Evolutionary conservation across 2,888 invertebrate genomes (phyloP).

Genomic region (Siphlonurus alternatus): DNA sequence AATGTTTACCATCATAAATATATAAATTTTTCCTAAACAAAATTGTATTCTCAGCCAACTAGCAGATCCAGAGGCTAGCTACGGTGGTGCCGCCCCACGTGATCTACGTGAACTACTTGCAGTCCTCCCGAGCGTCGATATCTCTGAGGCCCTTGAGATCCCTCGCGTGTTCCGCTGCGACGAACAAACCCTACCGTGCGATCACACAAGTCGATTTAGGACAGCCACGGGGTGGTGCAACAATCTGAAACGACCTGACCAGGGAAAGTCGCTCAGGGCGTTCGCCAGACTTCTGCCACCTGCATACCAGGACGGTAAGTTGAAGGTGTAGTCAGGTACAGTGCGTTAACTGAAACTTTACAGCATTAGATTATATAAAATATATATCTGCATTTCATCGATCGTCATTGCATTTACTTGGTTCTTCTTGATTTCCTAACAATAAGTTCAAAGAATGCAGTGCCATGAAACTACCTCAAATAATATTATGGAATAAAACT

Average conservation of each 20-base stretch:
- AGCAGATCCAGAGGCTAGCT: conserved; percentile 22
- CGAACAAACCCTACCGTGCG: conserved; percentile 29
- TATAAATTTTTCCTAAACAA: too few species aligned
- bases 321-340: neutral
- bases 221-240: conserved; percentile 32
- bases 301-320: conserved; percentile 26
- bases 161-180: conserved; percentile 27
- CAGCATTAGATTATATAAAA: neutral
- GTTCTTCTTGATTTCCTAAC: too few species aligned
- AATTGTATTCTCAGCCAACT: too few species aligned
- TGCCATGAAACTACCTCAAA: too few species aligned
- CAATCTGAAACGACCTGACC: conserved; percentile 27
- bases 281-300: conserved; percentile 27
- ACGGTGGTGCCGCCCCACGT: conserved; percentile 17
- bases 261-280: conserved; percentile 27
- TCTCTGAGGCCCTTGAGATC: conserved; percentile 25
- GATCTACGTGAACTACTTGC: conserved; percentile 26
- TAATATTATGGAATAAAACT: too few species aligned
- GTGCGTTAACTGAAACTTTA: too few species aligned
- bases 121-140: conserved; percentile 27
- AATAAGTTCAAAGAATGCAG: too few species aligned
- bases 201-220: conserved; percentile 28
- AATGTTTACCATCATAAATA: too few species aligned
- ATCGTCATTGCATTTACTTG: too few species aligned
- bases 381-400: too few species aligned